These are phyloP conservation scores for Pharmacophagus antenor DNA, from an alignment of 2,888 invertebrate genomes.

Conservation along the genomic window DNA sequence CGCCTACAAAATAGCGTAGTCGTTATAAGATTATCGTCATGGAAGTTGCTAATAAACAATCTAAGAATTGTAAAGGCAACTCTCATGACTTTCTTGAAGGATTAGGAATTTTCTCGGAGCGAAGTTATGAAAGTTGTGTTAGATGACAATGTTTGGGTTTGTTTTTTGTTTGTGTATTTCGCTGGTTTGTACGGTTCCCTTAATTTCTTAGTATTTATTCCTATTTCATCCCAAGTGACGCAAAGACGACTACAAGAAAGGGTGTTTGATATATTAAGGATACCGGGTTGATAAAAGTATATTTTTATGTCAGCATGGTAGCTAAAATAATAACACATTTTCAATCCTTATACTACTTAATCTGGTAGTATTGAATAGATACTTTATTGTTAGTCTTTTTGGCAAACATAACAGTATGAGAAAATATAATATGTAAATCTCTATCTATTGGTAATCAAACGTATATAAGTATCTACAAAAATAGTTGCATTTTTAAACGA, in stretches of 20 bases:
- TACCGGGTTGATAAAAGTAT: conserved; percentile 19
- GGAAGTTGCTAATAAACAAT: conserved; percentile 70
- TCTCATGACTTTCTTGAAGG: conserved; percentile 65
- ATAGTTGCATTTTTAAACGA: conserved; percentile 75
- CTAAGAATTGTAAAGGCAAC: conserved; percentile 69
- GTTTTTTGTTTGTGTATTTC: conserved; percentile 2
- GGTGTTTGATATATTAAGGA: conserved; percentile 7
- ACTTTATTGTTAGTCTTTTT: conserved; percentile 52
- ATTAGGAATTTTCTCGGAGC: conserved; percentile 64
- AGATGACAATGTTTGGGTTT: conserved; percentile 25
- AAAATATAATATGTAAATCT: conserved; percentile 72
- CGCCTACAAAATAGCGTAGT: conserved; percentile 81
- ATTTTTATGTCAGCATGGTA: conserved; percentile 11
- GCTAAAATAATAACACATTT: conserved; percentile 20
- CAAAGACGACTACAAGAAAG: conserved; percentile 21
- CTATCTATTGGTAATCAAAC: conserved; percentile 76
- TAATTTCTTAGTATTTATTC: conserved; percentile 42
- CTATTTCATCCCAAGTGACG: conserved; percentile 45
- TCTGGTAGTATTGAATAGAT: conserved; percentile 60
- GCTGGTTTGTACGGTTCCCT: background rate
- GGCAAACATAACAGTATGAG: conserved; percentile 72
- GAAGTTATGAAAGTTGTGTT: conserved; percentile 39
- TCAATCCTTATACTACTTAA: conserved; percentile 41
- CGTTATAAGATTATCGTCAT: conserved; percentile 80
- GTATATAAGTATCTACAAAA: conserved; percentile 78